Base-by-base conservation (phyloP, 2,113 vertebrate species). In the Ahaetulla prasina region DNA sequence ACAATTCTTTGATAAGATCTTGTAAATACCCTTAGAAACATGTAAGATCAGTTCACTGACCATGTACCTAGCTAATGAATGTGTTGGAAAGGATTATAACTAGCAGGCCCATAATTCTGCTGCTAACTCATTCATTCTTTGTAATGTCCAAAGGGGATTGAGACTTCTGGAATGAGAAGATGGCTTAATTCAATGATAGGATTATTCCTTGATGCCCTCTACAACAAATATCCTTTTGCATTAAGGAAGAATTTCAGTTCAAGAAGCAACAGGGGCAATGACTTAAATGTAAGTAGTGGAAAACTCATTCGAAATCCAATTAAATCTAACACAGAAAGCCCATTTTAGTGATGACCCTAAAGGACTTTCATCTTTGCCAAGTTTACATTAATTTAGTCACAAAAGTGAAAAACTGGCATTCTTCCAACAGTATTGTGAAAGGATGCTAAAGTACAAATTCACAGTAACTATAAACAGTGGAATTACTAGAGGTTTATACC, bases 401-500 rank as follows among this genome's bases (percentile, higher is more conserved):
- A 95, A 93, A 95, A 92, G 53, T 12, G 49, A 60, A 93, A 25
- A 49, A 86, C 3, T 94, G 18, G 63, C 6, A 35, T 91, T 23
- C 3, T 90, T 18, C 47, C 50, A 35, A 95, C 94, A 94, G 89
- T 68, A 10, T 47, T 55, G 74, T 92, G 94, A 90, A 90, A 47
- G 84, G 39, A 30, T 39, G 3, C 60, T 94, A 84, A 89, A 54
- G 84, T 89, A 95, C 95, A 95, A 96, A 96, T 95, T 90, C 86
- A 94, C 88, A 96, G 49, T 94, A 92, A 94, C 90, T 95, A 93
- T 55, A 57, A 68, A 88, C 52, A 54, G 35, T 18, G 1, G 92
- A 93, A 92, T 94, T 93, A 91, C 89, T 94, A 87, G 74, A 93
- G 89, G 91, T 96, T 94, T 96, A 90, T 94, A 93, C 10, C n/a